Percentiles rank a stretch among this genome's conserved stretches.
Conservation (phyloP, 2,888 invertebrate species). For the Aspidiotus rigidus region DNA sequence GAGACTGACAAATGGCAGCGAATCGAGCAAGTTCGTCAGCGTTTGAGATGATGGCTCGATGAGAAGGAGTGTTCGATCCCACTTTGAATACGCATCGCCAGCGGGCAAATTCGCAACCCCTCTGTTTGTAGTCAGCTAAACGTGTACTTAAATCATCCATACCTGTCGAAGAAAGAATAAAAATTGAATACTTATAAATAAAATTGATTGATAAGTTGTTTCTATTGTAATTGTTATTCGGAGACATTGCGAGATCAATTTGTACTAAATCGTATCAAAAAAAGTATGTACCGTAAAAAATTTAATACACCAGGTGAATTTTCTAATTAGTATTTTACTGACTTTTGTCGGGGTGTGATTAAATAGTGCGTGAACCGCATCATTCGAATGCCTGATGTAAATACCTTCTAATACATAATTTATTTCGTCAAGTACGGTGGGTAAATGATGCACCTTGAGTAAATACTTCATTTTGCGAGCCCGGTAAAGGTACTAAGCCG, state of each 20-base stretch:
- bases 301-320: too few relatives aligned
- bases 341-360: too few relatives aligned
- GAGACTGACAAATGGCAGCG: conserved; percentile 88
- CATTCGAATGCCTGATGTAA: too few relatives aligned
- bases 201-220: neutral
- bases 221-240: neutral
- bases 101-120: conserved; percentile 94
- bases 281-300: too few relatives aligned
- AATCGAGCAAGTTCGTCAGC: conserved; percentile 94
- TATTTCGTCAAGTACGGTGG: neutral
- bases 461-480: conserved; percentile 89
- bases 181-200: neutral
- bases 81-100: conserved; percentile 97
- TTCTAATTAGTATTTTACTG: too few relatives aligned
- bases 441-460: conserved; percentile 66
- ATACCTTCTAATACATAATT: neutral
- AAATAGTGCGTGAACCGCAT: too few relatives aligned
- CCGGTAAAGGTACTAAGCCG: conserved; percentile 87
- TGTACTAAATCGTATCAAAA: too few relatives aligned
- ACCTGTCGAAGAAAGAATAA: conserved; percentile 47
- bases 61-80: conserved; percentile 77
- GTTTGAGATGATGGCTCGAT: conserved; percentile 83
- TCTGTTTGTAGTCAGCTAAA: conserved; percentile 93
- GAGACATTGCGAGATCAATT: neutral
- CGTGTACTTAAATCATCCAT: conserved; percentile 85